Conservation (phyloP, 2,888 invertebrate species). For the Clivina fossor region DNA sequence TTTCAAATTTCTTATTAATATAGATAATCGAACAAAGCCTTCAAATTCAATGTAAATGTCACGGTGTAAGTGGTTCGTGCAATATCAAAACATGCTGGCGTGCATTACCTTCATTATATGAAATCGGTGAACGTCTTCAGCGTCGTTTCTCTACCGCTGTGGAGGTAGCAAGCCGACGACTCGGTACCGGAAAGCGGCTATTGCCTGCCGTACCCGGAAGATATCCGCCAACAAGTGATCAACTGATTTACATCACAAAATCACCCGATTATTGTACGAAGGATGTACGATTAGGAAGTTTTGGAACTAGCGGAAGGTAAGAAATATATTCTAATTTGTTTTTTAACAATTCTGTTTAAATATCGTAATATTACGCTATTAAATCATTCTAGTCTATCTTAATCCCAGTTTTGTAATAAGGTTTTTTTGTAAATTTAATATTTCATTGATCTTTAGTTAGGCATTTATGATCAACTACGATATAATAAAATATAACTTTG, state of each 20-base stretch:
- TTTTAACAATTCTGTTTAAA: too few species aligned
- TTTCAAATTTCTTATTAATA: slow-evolving; percentile 23
- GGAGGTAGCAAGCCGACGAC: slow-evolving; percentile 52
- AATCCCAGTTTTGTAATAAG: too few species aligned
- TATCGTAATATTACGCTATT: too few species aligned
- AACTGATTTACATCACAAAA: slow-evolving; percentile 74
- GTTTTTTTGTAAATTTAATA: too few species aligned
- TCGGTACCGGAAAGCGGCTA: slow-evolving; percentile 51
- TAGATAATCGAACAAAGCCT: slow-evolving; percentile 67
- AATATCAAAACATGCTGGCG: slow-evolving; percentile 82
- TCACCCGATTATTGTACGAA: slow-evolving; percentile 83
- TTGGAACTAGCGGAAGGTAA: slow-evolving; percentile 77
- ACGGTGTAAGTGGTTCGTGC: slow-evolving; percentile 82
- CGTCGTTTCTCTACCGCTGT: slow-evolving; percentile 61
- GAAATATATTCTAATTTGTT: slow-evolving; percentile 43
- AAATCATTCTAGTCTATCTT: too few species aligned
- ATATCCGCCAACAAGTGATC: slow-evolving; percentile 55
- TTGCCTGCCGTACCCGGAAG: slow-evolving; percentile 50
- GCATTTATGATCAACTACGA: too few species aligned
- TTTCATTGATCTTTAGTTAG: too few species aligned
- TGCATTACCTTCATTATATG: slow-evolving; percentile 63
- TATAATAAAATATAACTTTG: too few species aligned
- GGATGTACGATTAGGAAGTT: slow-evolving; percentile 71
- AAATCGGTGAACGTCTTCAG: slow-evolving; percentile 60
- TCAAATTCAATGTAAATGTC: slow-evolving; percentile 74